These are phyloP conservation scores for Drosophila kuntzei DNA, from an alignment of 2,888 invertebrate species.

Conservation along the genomic window DNA sequence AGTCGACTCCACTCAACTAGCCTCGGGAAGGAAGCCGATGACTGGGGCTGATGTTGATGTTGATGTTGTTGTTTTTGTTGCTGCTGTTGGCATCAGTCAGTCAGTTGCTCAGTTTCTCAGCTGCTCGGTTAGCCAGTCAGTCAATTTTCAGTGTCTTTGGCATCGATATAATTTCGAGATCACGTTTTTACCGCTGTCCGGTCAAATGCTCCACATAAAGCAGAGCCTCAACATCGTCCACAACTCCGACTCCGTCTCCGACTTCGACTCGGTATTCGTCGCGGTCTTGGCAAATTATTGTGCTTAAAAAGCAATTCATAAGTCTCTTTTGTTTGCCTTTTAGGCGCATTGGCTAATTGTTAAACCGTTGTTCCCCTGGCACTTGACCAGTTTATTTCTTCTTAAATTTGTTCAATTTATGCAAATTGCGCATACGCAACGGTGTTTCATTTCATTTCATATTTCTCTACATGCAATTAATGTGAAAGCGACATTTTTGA, in stretches of 20 bases:
- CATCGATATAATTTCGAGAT: conserved; percentile 79
- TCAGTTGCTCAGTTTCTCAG: conserved; percentile 41
- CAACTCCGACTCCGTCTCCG: background rate
- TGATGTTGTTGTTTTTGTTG: conserved; percentile 9
- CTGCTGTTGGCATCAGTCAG: conserved; percentile 30
- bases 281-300: conserved; percentile 36
- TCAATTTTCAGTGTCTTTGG: conserved; percentile 55
- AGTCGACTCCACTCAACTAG: conserved; percentile 34
- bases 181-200: conserved; percentile 80
- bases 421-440: conserved; percentile 63
- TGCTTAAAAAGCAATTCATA: conserved; percentile 70
- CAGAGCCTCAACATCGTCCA: conserved; percentile 1
- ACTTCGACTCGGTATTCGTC: background rate
- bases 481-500: conserved; percentile 76
- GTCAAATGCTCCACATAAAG: conserved; percentile 71
- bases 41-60: conserved; percentile 9
- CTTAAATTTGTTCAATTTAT: conserved; percentile 48
- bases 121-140: conserved; percentile 38
- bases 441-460: conserved; percentile 35
- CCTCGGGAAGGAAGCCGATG: conserved; percentile 62
- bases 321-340: conserved; percentile 43
- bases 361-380: conserved; percentile 28
- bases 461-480: conserved; percentile 65
- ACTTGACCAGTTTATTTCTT: conserved; percentile 19
- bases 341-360: conserved; percentile 39